Base-by-base conservation (phyloP, 2,113 vertebrate genomes). In the Lates calcarifer region DNA sequence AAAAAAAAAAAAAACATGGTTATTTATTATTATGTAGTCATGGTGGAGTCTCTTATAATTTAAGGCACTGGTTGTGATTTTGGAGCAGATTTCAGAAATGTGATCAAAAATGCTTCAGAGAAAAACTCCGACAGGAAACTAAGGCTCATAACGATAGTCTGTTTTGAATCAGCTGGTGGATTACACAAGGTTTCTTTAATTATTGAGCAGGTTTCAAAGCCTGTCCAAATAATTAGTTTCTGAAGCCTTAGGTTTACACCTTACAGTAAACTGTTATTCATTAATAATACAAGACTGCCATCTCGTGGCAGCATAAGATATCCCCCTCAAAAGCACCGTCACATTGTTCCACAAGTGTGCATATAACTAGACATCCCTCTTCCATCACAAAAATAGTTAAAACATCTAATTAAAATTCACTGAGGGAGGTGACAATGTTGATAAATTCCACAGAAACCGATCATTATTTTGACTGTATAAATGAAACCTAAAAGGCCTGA, bases 251-350 rank as follows among this genome's bases (percentile, higher is more conserved):
- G n/a, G 18, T 60, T 37, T 8, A 26, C 4, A 0, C 1, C 10
- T 28, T 10, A 12, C n/a, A 10, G 12, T 12, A 33, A 63, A 8
- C 2, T 41, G 26, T 22, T 3, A 17, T 10, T 63, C 11, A 77
- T 79, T 28, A 26, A 20, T 72, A 65, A 87, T 78, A 57, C 72
- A 0, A 57, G 64, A 84, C 72, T 83, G 72, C 87, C 83, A 84
- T 77, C 90, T 56, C 6, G 83, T 88, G 90, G 83, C 49, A 22
- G 1, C 3, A 64, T 3, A 0, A 39, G 56, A 20, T 18, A 35
- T 12, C 2, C 0, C 10, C 18, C 12, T 56, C 10, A 24, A 56
- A 51, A 17, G 45, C 9, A 13, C 31, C 1, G 7, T 13, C 20
- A 18, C 6, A 22, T 4, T 5, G 7, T 11, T 49, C 22, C 13